Percentiles rank a stretch among this genome's conserved stretches.
phyloP scores from a whole-genome alignment of 2,888 invertebrate species.

The Perizoma affinitatum region DNA sequence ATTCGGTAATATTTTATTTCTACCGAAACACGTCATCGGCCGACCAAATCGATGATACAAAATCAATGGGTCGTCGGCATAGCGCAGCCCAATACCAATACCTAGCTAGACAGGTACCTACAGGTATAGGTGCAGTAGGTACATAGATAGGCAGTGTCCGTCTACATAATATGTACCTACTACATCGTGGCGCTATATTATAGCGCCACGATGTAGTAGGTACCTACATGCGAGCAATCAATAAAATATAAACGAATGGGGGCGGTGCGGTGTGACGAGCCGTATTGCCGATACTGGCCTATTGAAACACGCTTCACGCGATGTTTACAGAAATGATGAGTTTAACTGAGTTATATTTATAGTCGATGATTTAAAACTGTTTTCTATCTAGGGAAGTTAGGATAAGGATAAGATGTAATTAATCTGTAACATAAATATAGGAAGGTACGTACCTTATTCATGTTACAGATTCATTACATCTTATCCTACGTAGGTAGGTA shows the following conservation, averaged over 20 bases:
- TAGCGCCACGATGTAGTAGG: slow-evolving; percentile 1
- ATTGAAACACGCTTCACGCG: too few relatives aligned
- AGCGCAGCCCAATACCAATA: slow-evolving; percentile 42
- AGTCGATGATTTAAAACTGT: too few relatives aligned
- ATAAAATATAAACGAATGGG: slow-evolving; percentile 39
- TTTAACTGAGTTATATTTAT: too few relatives aligned
- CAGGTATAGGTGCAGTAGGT: background rate
- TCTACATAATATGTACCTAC: too few relatives aligned
- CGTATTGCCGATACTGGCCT: background rate
- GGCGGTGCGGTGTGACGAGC: background rate
- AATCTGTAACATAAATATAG: too few relatives aligned
- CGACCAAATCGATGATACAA: slow-evolving; percentile 53
- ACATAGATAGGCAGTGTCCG: slow-evolving; percentile 10
- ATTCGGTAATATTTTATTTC: slow-evolving; percentile 2
- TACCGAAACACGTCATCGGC: slow-evolving; percentile 38
- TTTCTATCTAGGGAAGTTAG: too few relatives aligned
- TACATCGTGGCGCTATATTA: too few relatives aligned
- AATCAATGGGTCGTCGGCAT: slow-evolving; percentile 52
- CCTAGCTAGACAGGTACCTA: background rate
- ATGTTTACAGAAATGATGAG: too few relatives aligned
- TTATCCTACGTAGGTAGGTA: too few relatives aligned
- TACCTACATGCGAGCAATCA: slow-evolving; percentile 48
- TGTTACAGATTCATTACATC: too few relatives aligned
- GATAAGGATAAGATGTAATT: too few relatives aligned
- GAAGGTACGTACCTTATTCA: too few relatives aligned